phyloP scores from a whole-genome alignment of 2,797 vertebrate species.

The Tinamus major region DNA sequence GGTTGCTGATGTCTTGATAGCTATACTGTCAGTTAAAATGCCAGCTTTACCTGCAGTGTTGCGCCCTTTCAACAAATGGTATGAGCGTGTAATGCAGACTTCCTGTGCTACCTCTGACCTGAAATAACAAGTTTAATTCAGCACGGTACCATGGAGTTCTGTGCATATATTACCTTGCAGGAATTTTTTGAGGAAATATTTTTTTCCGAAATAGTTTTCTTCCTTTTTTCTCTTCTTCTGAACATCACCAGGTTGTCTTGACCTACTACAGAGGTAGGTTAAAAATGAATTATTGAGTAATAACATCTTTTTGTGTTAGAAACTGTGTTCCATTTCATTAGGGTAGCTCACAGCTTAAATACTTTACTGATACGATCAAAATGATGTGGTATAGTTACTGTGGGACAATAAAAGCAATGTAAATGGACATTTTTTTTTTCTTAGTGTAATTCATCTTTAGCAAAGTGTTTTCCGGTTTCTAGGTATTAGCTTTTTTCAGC shows the following conservation, averaged over 20 bases:
- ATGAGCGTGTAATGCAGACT: neutral
- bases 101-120: neutral
- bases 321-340: neutral
- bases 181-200: too few species aligned
- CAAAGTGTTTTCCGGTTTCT: neutral
- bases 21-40: neutral
- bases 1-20: neutral
- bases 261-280: neutral
- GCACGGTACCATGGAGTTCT: fast-evolving
- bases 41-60: neutral
- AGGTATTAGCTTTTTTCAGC: neutral
- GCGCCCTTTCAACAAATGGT: neutral
- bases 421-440: neutral
- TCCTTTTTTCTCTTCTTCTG: neutral
- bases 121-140: neutral
- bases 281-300: neutral
- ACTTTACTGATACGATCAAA: constrained; percentile 9
- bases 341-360: neutral
- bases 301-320: neutral
- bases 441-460: neutral
- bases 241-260: neutral
- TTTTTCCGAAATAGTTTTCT: neutral
- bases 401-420: neutral
- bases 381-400: neutral
- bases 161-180: neutral